Evolutionary conservation across 1,140 invertebrate genomes (phyloP).

Genomic region (Adelges cooleyi): DNA sequence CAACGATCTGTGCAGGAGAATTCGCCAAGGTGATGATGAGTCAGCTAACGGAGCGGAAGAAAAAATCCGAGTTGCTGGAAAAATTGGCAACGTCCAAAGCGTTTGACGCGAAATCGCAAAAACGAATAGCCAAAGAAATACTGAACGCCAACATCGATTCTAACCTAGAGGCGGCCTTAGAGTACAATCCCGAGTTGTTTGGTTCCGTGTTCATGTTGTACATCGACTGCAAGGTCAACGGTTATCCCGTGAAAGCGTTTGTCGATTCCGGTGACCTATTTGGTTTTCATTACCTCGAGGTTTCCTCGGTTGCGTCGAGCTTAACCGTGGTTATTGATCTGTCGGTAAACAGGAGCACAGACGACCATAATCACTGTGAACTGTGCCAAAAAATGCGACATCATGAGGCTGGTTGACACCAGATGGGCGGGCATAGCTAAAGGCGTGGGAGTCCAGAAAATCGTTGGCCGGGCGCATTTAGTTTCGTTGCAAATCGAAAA

Average conservation of each 20-base stretch:
- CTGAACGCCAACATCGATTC: slow-evolving; percentile 91
- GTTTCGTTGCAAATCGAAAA: slow-evolving; percentile 91
- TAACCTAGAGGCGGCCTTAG: slow-evolving; percentile 97
- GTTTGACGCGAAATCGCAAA: slow-evolving; percentile 87
- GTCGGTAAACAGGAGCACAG: slow-evolving; percentile 20
- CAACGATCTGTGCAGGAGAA: slow-evolving; percentile 56
- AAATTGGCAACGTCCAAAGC: slow-evolving; percentile 86
- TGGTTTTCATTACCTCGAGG: no score
- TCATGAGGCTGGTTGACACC: slow-evolving; percentile 87
- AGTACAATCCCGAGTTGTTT: slow-evolving; percentile 95
- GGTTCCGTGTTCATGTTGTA: slow-evolving; percentile 97
- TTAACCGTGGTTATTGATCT: no score
- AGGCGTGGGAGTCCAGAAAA: slow-evolving; percentile 88
- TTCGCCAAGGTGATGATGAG: slow-evolving; percentile 72
- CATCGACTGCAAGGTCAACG: slow-evolving; percentile 91
- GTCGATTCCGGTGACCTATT: slow-evolving; percentile 77
- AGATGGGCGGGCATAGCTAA: slow-evolving; percentile 89
- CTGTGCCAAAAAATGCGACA: slow-evolving; percentile 87
- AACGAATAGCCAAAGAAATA: slow-evolving; percentile 89
- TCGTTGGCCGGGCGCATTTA: slow-evolving; percentile 92
- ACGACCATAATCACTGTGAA: slow-evolving; percentile 87
- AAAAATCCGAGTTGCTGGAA: slow-evolving; percentile 67
- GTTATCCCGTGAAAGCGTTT: slow-evolving; percentile 90
- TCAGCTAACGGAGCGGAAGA: slow-evolving; percentile 62
- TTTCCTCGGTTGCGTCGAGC: no score